phyloP scores from a whole-genome alignment of 2,113 vertebrate species.

The Salvelinus namaycush region DNA sequence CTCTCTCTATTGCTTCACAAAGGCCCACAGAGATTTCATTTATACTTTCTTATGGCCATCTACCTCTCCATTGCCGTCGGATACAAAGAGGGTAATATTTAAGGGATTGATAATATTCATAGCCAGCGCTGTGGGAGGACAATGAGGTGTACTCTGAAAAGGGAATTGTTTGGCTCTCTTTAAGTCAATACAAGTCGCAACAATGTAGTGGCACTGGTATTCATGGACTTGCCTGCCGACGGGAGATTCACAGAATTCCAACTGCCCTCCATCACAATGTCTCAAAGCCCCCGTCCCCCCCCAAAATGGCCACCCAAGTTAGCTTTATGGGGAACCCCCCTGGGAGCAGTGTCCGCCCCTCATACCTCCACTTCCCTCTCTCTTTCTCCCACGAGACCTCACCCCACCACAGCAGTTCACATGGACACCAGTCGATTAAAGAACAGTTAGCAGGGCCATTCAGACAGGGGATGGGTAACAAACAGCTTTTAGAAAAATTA shows the following conservation, averaged over 20 bases:
- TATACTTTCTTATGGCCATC: conserved; percentile 37
- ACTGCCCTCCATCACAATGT: too few relatives aligned
- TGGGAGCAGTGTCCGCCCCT: too few relatives aligned
- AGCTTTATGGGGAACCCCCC: conserved; percentile 17
- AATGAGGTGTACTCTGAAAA: conserved; percentile 24
- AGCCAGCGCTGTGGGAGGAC: conserved; percentile 19
- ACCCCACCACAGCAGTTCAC: conserved; percentile 29
- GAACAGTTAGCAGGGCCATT: conserved; percentile 49
- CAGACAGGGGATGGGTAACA: conserved; percentile 15
- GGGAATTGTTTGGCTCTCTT: not conserved
- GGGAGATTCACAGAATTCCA: not conserved
- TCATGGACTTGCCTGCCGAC: not conserved
- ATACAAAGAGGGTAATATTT: conserved; percentile 48
- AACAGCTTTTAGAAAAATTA: conserved; percentile 10
- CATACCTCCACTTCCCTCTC: not conserved
- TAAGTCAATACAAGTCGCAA: not conserved
- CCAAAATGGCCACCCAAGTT: conserved; percentile 44
- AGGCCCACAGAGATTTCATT: conserved; percentile 50
- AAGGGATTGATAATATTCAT: conserved; percentile 35
- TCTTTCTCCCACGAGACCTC: not conserved
- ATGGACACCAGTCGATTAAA: conserved; percentile 53
- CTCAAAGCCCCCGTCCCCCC: not conserved
- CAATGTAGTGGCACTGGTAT: not conserved
- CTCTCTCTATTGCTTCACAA: conserved; percentile 29
- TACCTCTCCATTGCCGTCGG: conserved; percentile 25